Conservation (phyloP, 2,888 invertebrate genomes). For the Tenthredo notha region DNA sequence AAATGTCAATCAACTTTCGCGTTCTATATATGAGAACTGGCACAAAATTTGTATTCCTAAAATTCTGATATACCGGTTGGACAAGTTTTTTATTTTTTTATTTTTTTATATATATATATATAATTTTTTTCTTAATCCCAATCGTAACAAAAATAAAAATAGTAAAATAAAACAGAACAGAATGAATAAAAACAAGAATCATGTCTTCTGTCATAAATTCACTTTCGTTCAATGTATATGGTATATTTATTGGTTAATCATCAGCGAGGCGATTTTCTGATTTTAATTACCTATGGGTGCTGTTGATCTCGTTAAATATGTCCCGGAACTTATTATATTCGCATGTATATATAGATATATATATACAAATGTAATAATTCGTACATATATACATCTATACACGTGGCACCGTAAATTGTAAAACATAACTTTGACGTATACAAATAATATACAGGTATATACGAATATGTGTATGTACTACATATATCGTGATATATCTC, state of each 20-base stretch:
- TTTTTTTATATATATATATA: too few species aligned
- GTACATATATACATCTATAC: neutral
- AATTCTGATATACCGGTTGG: conserved; percentile 6
- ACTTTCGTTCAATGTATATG: conserved; percentile 4
- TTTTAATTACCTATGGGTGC: neutral
- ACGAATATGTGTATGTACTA: neutral
- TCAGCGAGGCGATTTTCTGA: neutral
- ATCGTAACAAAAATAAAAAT: neutral
- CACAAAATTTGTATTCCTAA: neutral
- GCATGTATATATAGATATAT: neutral
- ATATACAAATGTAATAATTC: too few species aligned
- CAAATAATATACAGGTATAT: neutral
- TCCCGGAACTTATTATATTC: neutral
- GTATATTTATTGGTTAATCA: neutral
- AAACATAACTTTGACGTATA: neutral
- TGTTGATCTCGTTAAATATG: neutral
- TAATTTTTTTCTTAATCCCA: neutral
- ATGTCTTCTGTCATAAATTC: neutral
- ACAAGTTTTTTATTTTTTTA: neutral
- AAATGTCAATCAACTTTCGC: conserved; percentile 42
- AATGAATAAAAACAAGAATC: neutral
- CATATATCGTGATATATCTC: neutral
- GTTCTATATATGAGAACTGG: conserved; percentile 13
- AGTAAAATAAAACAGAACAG: neutral
- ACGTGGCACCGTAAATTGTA: neutral